Conservation (phyloP, 2,113 vertebrate genomes). For the Peromyscus californicus region DNA sequence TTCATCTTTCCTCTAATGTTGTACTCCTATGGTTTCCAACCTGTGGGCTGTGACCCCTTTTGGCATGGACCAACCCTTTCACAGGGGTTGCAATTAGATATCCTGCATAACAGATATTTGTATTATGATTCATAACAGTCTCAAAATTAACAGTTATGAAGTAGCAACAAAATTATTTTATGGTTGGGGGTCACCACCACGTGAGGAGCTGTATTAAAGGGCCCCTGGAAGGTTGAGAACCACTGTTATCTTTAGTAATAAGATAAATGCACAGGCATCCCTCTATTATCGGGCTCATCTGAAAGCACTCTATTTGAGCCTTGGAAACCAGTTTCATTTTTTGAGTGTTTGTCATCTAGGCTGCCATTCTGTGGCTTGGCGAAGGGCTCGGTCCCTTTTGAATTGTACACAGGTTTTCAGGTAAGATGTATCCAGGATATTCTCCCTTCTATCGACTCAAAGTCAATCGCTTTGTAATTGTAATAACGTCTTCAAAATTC, state of each 20-base stretch:
- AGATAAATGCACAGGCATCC: neutral
- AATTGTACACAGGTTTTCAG: neutral
- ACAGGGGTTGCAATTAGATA: neutral
- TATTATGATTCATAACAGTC: neutral
- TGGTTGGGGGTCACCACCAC: neutral
- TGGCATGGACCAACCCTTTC: neutral
- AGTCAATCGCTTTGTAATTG: neutral
- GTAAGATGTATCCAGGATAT: neutral
- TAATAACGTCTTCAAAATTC: neutral
- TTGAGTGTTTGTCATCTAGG: neutral
- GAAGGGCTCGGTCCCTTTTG: neutral
- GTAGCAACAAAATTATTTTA: neutral
- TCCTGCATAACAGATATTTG: neutral
- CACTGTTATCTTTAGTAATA: neutral
- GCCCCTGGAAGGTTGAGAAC: no score
- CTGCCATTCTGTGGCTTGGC: neutral
- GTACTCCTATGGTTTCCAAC: neutral
- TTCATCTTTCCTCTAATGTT: neutral
- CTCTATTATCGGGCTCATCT: neutral
- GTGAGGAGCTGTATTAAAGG: neutral
- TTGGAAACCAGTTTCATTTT: neutral
- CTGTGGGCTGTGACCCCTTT: neutral
- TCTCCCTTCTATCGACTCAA: neutral
- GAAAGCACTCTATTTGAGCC: neutral
- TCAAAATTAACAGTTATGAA: neutral